Conservation (phyloP, 2,113 vertebrate genomes). For the Platichthys flesus region DNA sequence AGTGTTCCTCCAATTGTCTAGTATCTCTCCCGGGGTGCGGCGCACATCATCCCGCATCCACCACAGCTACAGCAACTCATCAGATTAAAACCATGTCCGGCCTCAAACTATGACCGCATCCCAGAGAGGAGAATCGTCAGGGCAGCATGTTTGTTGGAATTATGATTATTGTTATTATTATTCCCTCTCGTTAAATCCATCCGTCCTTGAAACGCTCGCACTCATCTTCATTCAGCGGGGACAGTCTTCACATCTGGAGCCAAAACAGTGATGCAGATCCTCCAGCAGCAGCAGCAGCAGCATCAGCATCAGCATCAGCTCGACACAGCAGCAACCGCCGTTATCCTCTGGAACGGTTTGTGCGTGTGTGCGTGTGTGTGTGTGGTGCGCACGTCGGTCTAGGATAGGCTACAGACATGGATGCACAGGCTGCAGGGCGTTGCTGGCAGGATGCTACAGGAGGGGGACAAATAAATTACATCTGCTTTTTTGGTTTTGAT, state of each 20-base stretch:
- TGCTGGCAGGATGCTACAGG: conserved; percentile 63
- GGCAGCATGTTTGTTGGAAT: conserved; percentile 25
- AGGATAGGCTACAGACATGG: conserved; percentile 31
- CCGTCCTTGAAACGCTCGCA: conserved; percentile 28
- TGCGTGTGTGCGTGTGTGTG: conserved; percentile 40
- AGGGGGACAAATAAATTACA: neutral
- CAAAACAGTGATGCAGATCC: conserved; percentile 59
- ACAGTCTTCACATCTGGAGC: conserved; percentile 21
- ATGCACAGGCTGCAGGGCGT: conserved; percentile 69
- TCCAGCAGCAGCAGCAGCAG: conserved; percentile 58
- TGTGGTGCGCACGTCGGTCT: conserved; percentile 60
- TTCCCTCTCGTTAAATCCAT: conserved; percentile 32
- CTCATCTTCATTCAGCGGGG: conserved; percentile 26
- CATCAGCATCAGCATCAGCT: conserved; percentile 60
- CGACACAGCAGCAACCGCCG: conserved; percentile 49
- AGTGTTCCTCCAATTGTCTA: conserved; percentile 57
- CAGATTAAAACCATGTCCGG: conserved; percentile 68
- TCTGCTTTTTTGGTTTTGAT: conserved; percentile 12
- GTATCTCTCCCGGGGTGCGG: conserved; percentile 68
- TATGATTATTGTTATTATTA: neutral
- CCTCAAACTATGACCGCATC: conserved; percentile 70
- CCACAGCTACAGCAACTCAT: conserved; percentile 62
- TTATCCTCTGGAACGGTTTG: conserved; percentile 55
- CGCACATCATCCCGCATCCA: conserved; percentile 70
- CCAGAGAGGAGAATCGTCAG: conserved; percentile 44